phyloP scores from a whole-genome alignment of 2,888 invertebrate genomes.

The Cancer borealis region DNA sequence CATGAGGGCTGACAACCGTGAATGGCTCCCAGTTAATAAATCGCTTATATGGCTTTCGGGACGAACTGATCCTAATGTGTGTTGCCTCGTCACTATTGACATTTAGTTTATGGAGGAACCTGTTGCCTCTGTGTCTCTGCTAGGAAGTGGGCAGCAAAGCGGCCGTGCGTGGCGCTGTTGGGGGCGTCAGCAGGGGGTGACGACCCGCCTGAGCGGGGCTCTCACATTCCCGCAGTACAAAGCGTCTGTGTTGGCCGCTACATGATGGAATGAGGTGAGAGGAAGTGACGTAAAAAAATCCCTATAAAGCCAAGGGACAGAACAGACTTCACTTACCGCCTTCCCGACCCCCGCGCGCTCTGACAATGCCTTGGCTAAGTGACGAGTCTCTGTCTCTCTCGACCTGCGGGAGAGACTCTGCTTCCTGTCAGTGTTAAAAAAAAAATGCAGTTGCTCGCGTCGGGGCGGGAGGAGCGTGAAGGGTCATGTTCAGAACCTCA shows the following conservation, averaged over 20 bases:
- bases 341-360: slow-evolving; percentile 15
- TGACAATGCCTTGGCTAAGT: background rate
- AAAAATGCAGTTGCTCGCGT: background rate
- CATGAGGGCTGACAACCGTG: slow-evolving; percentile 71
- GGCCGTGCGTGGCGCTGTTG: background rate
- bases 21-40: slow-evolving; percentile 71
- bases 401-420: background rate
- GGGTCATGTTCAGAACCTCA: background rate
- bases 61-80: slow-evolving; percentile 54
- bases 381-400: background rate
- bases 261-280: slow-evolving; percentile 51
- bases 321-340: slow-evolving; percentile 18
- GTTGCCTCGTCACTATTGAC: slow-evolving; percentile 50
- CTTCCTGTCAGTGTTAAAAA: background rate
- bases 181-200: background rate
- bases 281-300: slow-evolving; percentile 45
- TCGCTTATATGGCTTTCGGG: slow-evolving; percentile 65
- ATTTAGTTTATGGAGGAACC: slow-evolving; percentile 40
- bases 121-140: slow-evolving; percentile 34
- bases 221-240: slow-evolving; percentile 33
- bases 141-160: background rate
- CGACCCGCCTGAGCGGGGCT: background rate
- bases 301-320: slow-evolving; percentile 25
- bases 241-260: slow-evolving; percentile 5
- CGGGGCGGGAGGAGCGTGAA: background rate